Evolutionary conservation across 2,888 invertebrate species (phyloP).

Genomic region (Deilephila porcellus): DNA sequence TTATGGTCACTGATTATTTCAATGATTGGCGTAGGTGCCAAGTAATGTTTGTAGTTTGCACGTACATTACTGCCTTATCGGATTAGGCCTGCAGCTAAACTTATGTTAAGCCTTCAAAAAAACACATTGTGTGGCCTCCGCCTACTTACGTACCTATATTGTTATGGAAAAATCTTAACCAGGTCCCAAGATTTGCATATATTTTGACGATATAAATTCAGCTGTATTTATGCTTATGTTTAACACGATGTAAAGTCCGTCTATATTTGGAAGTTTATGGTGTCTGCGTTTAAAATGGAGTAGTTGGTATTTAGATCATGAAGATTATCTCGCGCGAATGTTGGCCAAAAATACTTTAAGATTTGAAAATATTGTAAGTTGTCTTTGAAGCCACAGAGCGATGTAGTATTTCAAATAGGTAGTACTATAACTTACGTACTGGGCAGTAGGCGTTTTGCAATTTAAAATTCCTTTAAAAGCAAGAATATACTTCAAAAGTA

Average conservation of each 20-base stretch:
- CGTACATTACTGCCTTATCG: neutral
- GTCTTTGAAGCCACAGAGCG: no score
- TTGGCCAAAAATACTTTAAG: no score
- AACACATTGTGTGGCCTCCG: neutral
- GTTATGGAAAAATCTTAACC: neutral
- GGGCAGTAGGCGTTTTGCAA: no score
- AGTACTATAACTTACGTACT: no score
- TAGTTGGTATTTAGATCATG: no score
- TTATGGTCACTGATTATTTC: neutral
- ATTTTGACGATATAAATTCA: neutral
- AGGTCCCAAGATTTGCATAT: neutral
- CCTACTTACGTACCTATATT: neutral
- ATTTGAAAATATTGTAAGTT: no score
- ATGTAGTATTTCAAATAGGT: no score
- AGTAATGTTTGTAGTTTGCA: conserved; percentile 2
- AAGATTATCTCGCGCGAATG: no score
- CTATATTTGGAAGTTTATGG: no score
- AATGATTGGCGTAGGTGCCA: conserved; percentile 2
- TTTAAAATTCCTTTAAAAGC: neutral
- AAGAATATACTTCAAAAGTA: neutral
- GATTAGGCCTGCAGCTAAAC: conserved; percentile 3
- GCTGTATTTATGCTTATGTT: neutral
- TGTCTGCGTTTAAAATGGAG: no score
- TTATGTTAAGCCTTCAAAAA: neutral
- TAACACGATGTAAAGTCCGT: no score